Conservation (phyloP, 2,113 vertebrate genomes). For the Eubucco bourcierii region DNA sequence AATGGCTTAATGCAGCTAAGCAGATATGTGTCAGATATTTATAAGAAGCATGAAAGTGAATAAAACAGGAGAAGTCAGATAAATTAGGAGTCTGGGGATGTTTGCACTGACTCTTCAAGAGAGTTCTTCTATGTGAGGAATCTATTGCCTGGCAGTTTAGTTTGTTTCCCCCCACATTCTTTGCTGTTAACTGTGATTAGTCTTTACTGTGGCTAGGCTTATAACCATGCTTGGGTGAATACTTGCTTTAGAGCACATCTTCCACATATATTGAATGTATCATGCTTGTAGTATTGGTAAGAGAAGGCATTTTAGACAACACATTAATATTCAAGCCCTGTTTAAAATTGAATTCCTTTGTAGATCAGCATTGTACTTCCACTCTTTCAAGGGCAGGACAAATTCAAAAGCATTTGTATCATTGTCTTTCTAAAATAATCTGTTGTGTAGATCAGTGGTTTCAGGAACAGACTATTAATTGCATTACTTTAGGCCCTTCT, state of each 20-base stretch:
- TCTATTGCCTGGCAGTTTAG: constrained; percentile 24
- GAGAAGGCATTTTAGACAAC: neutral
- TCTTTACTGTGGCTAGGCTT: constrained; percentile 17
- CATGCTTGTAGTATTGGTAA: neutral
- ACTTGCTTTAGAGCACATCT: neutral
- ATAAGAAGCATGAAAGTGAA: constrained; percentile 67
- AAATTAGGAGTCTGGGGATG: constrained; percentile 66
- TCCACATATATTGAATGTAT: neutral
- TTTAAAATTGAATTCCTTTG: neutral
- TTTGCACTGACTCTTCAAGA: constrained; percentile 1
- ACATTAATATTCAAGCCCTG: neutral
- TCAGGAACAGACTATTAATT: constrained; percentile 17
- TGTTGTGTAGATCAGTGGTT: neutral
- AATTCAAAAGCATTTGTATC: constrained; percentile 14
- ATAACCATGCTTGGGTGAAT: neutral
- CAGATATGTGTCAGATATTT: constrained; percentile 61
- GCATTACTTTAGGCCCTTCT: constrained; percentile 26
- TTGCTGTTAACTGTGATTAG: constrained; percentile 19
- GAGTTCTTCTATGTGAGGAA: constrained; percentile 5
- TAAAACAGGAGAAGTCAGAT: constrained; percentile 63
- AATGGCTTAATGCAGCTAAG: constrained; percentile 41
- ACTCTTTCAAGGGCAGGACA: constrained; percentile 9
- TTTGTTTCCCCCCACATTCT: neutral
- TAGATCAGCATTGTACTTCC: neutral
- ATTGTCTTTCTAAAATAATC: neutral